Percentiles rank a stretch among this genome's conserved stretches.
Evolutionary conservation across 1,140 invertebrate genomes (phyloP).

Genomic region (Bactericera cockerelli): DNA sequence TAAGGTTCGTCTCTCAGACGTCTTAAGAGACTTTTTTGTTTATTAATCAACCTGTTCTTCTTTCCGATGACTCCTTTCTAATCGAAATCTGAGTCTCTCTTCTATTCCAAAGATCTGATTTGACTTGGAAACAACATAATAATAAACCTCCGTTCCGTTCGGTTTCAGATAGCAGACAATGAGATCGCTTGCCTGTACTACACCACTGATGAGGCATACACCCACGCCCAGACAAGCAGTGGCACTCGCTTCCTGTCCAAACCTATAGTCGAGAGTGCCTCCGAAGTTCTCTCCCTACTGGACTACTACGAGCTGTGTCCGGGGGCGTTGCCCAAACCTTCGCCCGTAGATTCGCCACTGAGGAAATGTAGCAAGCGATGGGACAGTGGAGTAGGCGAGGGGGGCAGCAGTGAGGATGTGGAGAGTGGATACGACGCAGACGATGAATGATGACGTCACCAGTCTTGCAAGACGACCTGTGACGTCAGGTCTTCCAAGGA

Average conservation of each 20-base stretch:
- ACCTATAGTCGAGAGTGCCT: not conserved
- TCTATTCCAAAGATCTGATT: too few relatives aligned
- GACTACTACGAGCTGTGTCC: not conserved
- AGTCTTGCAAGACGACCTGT: too few relatives aligned
- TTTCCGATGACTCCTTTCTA: too few relatives aligned
- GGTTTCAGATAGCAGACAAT: not conserved
- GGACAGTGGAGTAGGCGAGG: not conserved
- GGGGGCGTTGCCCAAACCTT: not conserved
- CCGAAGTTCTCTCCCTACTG: not conserved
- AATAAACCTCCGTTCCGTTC: too few relatives aligned
- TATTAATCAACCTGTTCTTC: too few relatives aligned
- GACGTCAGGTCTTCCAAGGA: too few relatives aligned
- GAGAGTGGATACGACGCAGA: constrained; percentile 1
- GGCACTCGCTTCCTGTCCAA: not conserved
- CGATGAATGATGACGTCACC: not conserved
- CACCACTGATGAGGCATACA: not conserved
- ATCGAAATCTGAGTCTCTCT: too few relatives aligned
- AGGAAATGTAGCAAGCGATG: too few relatives aligned
- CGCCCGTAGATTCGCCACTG: too few relatives aligned
- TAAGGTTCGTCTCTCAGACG: too few relatives aligned
- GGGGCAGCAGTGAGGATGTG: constrained; percentile 11
- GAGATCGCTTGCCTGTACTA: not conserved
- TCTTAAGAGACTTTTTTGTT: too few relatives aligned
- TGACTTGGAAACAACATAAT: too few relatives aligned
- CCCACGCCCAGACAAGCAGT: not conserved